Conservation (phyloP, 1,140 invertebrate genomes). For the Gerris buenoi region DNA sequence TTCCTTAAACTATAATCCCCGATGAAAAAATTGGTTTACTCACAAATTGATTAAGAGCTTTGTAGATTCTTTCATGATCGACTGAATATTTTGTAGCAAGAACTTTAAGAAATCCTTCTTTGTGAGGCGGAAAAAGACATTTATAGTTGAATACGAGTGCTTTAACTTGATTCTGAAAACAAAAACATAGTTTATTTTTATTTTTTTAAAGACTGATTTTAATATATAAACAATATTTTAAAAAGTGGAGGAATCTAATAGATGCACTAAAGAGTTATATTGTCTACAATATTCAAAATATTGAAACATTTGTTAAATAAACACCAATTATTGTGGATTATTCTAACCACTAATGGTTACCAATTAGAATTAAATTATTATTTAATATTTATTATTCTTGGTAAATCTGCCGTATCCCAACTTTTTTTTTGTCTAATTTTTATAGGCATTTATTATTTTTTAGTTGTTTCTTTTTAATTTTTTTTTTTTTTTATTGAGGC, state of each 20-base stretch:
- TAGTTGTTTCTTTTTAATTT: too few relatives aligned
- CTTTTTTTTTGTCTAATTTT: too few relatives aligned
- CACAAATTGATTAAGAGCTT: constrained; percentile 24
- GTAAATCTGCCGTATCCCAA: too few relatives aligned
- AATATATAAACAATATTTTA: background rate
- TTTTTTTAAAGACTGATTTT: background rate
- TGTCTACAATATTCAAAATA: background rate
- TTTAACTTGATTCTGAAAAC: constrained; percentile 33
- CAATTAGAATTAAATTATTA: background rate
- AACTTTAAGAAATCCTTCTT: constrained; percentile 27
- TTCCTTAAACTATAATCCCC: too few relatives aligned
- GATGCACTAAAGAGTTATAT: background rate
- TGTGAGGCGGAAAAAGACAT: constrained; percentile 25
- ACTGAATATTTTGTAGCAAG: constrained; percentile 31
- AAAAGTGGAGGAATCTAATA: background rate
- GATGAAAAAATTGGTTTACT: constrained; percentile 8
- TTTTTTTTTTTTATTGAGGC: too few relatives aligned
- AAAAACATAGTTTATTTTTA: too few relatives aligned
- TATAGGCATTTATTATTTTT: too few relatives aligned
- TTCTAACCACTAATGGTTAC: background rate
- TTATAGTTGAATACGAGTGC: constrained; percentile 28
- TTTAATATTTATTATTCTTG: too few relatives aligned
- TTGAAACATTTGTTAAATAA: background rate
- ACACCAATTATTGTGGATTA: background rate
- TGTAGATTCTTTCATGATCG: constrained; percentile 29